Conservation (phyloP, 2,113 vertebrate species). For the Hippocampus mohnikei region DNA sequence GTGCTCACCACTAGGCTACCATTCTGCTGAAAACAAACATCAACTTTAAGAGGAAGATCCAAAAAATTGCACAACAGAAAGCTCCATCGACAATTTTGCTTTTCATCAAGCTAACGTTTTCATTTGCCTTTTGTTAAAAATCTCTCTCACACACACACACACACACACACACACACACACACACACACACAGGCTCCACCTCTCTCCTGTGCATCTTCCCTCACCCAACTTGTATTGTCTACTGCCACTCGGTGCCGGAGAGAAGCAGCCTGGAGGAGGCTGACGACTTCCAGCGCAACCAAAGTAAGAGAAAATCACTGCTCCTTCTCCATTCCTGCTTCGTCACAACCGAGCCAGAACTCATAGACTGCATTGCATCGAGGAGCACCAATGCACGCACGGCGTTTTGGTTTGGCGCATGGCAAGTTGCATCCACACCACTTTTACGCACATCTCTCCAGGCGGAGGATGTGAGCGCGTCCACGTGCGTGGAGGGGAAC, state of each 20-base stretch:
- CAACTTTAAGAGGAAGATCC: too few relatives aligned
- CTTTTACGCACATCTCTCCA: slow-evolving; percentile 58
- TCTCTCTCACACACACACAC: too few relatives aligned
- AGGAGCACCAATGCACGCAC: slow-evolving; percentile 1
- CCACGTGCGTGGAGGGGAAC: slow-evolving; percentile 21
- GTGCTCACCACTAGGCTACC: too few relatives aligned
- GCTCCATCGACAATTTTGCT: too few relatives aligned
- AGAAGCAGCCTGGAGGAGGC: slow-evolving; percentile 30
- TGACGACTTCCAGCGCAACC: slow-evolving; percentile 24
- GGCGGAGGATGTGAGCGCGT: slow-evolving; percentile 51
- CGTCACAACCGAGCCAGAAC: neutral
- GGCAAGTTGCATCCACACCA: slow-evolving; percentile 33
- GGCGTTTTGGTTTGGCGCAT: slow-evolving; percentile 40
- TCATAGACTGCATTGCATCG: neutral
- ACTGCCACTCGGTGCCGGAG: slow-evolving; percentile 21
- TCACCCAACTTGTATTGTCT: slow-evolving; percentile 29
- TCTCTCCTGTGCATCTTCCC: slow-evolving; percentile 17
- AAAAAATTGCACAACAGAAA: too few relatives aligned
- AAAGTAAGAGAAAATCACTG: neutral
- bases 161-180: neutral
- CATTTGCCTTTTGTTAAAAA: too few relatives aligned
- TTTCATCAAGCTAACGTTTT: too few relatives aligned
- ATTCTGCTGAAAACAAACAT: too few relatives aligned
- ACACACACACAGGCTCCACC: slow-evolving; percentile 14
- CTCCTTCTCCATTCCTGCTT: neutral